A percentile compares a stretch with the other conserved stretches of the same genome.
Conservation (phyloP, 2,113 vertebrate species). For the Okapia johnstoni region DNA sequence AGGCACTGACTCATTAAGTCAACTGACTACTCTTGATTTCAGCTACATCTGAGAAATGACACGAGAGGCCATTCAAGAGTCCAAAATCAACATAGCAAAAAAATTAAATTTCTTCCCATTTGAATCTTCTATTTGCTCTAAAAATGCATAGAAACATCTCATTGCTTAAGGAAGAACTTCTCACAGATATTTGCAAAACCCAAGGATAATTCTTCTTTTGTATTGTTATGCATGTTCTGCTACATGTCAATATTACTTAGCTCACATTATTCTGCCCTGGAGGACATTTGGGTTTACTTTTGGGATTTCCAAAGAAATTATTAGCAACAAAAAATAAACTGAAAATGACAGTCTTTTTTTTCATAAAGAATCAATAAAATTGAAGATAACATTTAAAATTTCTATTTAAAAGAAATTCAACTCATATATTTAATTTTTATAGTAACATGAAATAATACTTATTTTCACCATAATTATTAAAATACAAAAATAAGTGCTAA, state of each 20-base stretch:
- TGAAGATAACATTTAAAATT: background rate
- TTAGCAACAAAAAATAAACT: background rate
- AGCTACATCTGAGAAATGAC: background rate
- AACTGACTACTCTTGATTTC: background rate
- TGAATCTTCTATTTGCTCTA: background rate
- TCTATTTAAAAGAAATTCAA: background rate
- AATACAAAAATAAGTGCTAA: background rate
- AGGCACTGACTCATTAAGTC: background rate
- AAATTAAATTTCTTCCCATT: background rate
- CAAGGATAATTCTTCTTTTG: background rate
- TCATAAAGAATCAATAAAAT: background rate
- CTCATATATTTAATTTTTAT: background rate
- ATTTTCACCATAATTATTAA: background rate
- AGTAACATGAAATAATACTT: background rate
- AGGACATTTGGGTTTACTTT: slow-evolving; percentile 4
- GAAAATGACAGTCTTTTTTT: background rate
- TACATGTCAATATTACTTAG: background rate
- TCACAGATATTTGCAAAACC: background rate
- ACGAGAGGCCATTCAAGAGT: background rate
- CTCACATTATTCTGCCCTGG: background rate
- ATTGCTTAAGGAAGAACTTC: background rate
- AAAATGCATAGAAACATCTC: background rate
- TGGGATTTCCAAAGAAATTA: background rate
- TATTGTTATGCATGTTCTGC: background rate
- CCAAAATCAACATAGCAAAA: background rate